These are phyloP conservation scores for Zaprionus vittiger DNA, from an alignment of 1,140 invertebrate genomes.

Conservation along the genomic window DNA sequence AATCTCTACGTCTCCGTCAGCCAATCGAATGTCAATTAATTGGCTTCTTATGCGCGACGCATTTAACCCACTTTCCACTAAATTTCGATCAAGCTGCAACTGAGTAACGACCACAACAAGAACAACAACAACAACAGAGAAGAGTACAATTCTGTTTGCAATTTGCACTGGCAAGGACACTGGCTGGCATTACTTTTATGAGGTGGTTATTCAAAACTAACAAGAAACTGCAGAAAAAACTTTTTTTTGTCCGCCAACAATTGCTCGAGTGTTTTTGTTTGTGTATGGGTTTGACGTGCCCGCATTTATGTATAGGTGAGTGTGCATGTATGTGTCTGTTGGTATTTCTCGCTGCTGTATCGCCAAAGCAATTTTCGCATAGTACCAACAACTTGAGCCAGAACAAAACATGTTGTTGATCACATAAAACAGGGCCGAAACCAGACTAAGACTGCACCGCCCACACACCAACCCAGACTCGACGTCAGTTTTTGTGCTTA, in stretches of 20 bases:
- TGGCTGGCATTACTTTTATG: constrained; percentile 68
- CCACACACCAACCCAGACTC: constrained; percentile 8
- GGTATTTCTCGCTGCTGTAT: constrained; percentile 30
- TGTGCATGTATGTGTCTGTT: constrained; percentile 25
- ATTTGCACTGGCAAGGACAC: constrained; percentile 69
- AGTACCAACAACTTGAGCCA: constrained; percentile 53
- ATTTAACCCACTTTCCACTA: constrained; percentile 56
- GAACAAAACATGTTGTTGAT: constrained; percentile 81
- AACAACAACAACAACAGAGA: constrained; percentile 16
- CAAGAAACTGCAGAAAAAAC: constrained; percentile 46
- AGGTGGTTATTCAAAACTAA: constrained; percentile 61
- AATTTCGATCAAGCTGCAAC: constrained; percentile 63
- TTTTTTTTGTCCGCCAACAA: constrained; percentile 37
- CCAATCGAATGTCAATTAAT: constrained; percentile 75
- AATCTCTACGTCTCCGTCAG: constrained; percentile 19
- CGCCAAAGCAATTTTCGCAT: constrained; percentile 55
- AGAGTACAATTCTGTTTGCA: constrained; percentile 37
- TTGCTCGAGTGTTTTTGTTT: constrained; percentile 28
- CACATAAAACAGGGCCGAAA: constrained; percentile 66
- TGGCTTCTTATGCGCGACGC: constrained; percentile 54
- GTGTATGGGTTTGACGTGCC: constrained; percentile 60
- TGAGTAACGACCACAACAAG: constrained; percentile 26
- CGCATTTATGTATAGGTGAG: constrained; percentile 2
- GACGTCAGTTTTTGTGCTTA: constrained; percentile 64
- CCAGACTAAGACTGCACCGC: constrained; percentile 30